Evolutionary conservation across 2,888 invertebrate species (phyloP), one percentile per base, ranked within the genome.

Genomic region (Ophion costatus): DNA sequence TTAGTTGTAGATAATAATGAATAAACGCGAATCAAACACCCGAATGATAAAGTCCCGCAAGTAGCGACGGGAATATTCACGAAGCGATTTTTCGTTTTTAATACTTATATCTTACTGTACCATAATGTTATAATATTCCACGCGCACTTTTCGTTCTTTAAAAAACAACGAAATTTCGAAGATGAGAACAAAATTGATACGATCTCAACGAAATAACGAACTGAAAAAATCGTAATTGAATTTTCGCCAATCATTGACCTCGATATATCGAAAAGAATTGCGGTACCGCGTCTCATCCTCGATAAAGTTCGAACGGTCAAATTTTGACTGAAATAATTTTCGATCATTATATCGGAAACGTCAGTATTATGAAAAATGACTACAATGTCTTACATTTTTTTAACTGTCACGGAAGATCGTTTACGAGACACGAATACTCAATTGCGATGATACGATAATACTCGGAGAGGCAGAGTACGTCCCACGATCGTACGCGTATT

Each of bases 11-110:
- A 90, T 90, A 90, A 90, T 42, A 80, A 84, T 71, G 70, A 90
- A 89, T 89, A 90, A 90, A 91, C 88, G 91, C 90, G 89, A 91
- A 91, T 91, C 90, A 91, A 91, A 91, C 81, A 88, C 83, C 85
- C 87, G 88, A 88, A 80, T 59, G 56, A 82, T 76, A 83, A 71
- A 79, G 79, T 38, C 51, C 77, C 38, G 76, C 69, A 56, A 80
- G 56, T 85, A 82, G 80, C 56, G 69, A 71, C 75, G 73, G 70
- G 66, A 81, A 77, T 77, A 73, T 77, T 74, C 80, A 51, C 57
- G 63, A 73, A 76, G 82, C 71, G 78, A 75, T 73, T 71, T 77
- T 84, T 84, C 61, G 66, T 77, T 70, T 78, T 66, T 77, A 66
- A 66, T 66, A 69, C 38, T 24, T 67, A 14, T 14, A 14, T 45